phyloP scores from a whole-genome alignment of 2,113 vertebrate species.

The Ploceus nigricollis region DNA sequence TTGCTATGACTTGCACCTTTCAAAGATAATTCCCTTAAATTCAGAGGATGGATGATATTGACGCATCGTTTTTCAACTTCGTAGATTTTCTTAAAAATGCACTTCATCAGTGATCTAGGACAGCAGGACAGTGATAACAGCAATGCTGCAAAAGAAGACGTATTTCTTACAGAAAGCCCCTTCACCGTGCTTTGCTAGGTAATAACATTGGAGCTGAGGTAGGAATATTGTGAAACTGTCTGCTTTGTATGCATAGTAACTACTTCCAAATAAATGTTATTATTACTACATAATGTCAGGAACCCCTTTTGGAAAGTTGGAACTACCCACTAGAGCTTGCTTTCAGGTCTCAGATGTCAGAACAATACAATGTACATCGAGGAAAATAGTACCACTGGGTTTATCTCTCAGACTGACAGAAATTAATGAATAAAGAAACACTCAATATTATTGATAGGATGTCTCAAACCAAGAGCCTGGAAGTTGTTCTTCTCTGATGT shows the following conservation, averaged over 20 bases:
- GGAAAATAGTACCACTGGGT: background rate
- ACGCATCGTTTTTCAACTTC: background rate
- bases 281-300: background rate
- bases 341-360: background rate
- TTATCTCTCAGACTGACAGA: background rate
- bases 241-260: background rate
- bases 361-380: background rate
- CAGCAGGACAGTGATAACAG: background rate
- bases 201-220: background rate
- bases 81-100: background rate
- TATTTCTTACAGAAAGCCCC: background rate
- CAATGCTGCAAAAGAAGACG: background rate
- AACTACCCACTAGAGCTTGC: background rate
- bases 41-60: background rate
- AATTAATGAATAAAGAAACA: background rate
- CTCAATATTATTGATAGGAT: background rate
- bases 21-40: background rate
- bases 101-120: background rate
- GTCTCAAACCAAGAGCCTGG: background rate
- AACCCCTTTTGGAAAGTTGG: background rate
- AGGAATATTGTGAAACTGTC: background rate
- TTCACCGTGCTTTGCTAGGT: background rate
- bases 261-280: background rate
- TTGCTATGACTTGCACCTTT: background rate
- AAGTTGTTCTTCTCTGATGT: background rate